A percentile compares a stretch with the other conserved stretches of the same genome.
phyloP scores from a whole-genome alignment of 2,888 invertebrate species.

The Argynnis bischoffii region DNA sequence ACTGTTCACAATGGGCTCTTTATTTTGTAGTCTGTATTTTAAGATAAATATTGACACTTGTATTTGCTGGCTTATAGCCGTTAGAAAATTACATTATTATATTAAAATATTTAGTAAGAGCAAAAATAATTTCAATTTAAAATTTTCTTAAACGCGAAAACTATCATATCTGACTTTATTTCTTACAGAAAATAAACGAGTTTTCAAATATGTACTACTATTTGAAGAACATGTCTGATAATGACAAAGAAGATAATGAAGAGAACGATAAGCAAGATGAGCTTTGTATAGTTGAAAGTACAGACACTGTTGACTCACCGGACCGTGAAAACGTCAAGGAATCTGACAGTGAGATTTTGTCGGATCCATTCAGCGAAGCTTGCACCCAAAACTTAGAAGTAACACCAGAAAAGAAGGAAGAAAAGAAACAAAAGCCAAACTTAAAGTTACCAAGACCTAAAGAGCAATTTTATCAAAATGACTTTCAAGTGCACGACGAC shows the following conservation, averaged over 20 bases:
- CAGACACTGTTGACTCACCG: slow-evolving; percentile 72
- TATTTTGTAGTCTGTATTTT: no score
- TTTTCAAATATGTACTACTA: slow-evolving; percentile 93
- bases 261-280: slow-evolving; percentile 70
- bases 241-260: slow-evolving; percentile 78
- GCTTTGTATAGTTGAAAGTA: slow-evolving; percentile 69
- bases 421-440: slow-evolving; percentile 73
- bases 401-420: slow-evolving; percentile 51
- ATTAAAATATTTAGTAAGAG: neutral
- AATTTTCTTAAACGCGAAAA: neutral
- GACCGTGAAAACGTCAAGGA: slow-evolving; percentile 44
- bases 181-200: slow-evolving; percentile 91
- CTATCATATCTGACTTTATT: slow-evolving; percentile 6
- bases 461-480: slow-evolving; percentile 79
- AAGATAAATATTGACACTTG: no score
- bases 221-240: slow-evolving; percentile 88
- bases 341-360: slow-evolving; percentile 45
- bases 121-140: neutral
- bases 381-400: slow-evolving; percentile 74
- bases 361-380: slow-evolving; percentile 76
- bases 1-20: no score
- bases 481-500: slow-evolving; percentile 63
- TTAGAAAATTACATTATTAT: neutral
- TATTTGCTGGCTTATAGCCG: no score
- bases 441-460: slow-evolving; percentile 68